Percentiles rank a stretch among this genome's conserved stretches.
Conservation (phyloP, 2,113 vertebrate genomes). For the Sciurus niger region DNA sequence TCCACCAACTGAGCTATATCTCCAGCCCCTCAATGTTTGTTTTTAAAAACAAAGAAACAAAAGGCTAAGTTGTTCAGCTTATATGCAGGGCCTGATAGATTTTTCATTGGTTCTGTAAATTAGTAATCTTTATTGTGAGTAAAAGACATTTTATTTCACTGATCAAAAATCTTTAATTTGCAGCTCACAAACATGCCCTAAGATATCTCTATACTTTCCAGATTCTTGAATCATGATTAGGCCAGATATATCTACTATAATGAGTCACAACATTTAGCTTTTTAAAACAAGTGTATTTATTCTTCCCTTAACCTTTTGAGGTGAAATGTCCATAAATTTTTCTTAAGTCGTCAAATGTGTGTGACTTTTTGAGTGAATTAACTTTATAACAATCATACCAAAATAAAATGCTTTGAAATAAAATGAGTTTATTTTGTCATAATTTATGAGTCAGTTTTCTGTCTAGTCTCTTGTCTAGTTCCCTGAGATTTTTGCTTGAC, state of each 20-base stretch:
- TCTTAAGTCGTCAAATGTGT: not conserved
- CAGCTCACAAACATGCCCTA: not conserved
- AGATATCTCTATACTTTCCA: not conserved
- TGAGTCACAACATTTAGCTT: constrained; percentile 21
- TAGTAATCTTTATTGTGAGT: constrained; percentile 9
- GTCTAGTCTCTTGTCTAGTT: not conserved
- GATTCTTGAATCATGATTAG: not conserved
- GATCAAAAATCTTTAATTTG: constrained; percentile 27
- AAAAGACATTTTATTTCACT: constrained; percentile 20
- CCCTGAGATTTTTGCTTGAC: not conserved
- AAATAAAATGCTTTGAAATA: constrained; percentile 61
- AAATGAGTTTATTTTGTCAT: constrained; percentile 62
- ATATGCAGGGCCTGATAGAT: not conserved
- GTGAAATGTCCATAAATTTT: not conserved
- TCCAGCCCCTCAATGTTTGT: not conserved
- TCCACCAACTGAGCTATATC: too few species aligned
- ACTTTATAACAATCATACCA: not conserved
- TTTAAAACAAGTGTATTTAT: not conserved
- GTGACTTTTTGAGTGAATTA: constrained; percentile 28
- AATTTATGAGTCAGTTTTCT: constrained; percentile 7
- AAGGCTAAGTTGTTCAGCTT: constrained; percentile 31
- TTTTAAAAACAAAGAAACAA: constrained; percentile 54
- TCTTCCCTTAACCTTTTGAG: constrained; percentile 15
- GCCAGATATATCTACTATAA: constrained; percentile 29
- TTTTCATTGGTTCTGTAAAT: constrained; percentile 23